Percentiles rank a stretch among this genome's conserved stretches.
Evolutionary conservation across 2,888 invertebrate species (phyloP).

Genomic region (Ceraclea dissimilis): DNA sequence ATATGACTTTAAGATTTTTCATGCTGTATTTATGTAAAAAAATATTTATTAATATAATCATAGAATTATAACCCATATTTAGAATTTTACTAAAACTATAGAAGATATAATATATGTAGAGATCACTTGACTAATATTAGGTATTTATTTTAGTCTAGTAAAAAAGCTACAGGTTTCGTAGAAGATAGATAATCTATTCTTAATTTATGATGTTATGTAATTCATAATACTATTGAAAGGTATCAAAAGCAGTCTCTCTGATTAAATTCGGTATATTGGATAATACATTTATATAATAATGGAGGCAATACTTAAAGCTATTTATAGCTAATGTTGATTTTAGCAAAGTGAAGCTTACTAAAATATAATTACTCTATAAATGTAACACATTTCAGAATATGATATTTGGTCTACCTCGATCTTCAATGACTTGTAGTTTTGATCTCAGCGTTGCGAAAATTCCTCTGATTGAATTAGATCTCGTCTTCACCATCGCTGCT

Average conservation of each 20-base stretch:
- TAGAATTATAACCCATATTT: no score
- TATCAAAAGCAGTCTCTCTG: slow-evolving; percentile 50
- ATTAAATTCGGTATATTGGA: slow-evolving; percentile 49
- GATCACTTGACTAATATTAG: no score
- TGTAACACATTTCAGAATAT: slow-evolving; percentile 7
- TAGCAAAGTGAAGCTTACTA: neutral
- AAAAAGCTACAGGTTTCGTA: slow-evolving; percentile 24
- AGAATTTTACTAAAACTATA: no score
- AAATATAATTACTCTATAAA: neutral
- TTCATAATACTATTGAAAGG: neutral
- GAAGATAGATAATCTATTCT: slow-evolving; percentile 27
- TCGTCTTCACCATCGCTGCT: slow-evolving; percentile 19
- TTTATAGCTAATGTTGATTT: neutral
- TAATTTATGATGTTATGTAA: no score
- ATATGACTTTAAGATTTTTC: no score
- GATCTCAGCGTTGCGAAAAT: slow-evolving; percentile 17
- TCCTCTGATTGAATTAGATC: slow-evolving; percentile 15
- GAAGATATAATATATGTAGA: no score
- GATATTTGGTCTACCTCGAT: slow-evolving; percentile 17
- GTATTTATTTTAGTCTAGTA: neutral
- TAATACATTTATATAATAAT: neutral
- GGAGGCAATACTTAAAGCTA: slow-evolving; percentile 19
- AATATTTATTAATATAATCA: no score
- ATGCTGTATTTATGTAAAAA: no score
- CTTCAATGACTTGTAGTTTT: slow-evolving; percentile 22